Percentiles rank a stretch among this genome's conserved stretches.
Conservation (phyloP, 2,113 vertebrate species). For the Syrrhaptes paradoxus region DNA sequence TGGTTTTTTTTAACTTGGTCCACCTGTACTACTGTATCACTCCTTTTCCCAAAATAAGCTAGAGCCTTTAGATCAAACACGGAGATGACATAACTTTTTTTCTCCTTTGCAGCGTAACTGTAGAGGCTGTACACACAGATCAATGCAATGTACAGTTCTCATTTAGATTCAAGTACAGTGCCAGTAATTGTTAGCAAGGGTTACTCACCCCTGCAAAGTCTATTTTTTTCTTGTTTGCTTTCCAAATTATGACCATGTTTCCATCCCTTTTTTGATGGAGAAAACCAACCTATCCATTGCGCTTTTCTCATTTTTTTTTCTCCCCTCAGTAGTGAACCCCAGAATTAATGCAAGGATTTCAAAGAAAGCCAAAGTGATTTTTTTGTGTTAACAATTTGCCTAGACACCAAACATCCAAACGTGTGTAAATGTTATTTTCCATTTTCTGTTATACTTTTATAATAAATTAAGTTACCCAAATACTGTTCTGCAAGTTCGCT, state of each 20-base stretch:
- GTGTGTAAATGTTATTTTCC: not conserved
- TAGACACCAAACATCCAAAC: not conserved
- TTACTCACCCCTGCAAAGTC: not conserved
- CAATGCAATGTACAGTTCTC: not conserved
- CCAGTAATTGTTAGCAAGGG: not conserved
- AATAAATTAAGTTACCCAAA: not conserved
- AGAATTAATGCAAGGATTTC: not conserved
- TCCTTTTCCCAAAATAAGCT: not conserved
- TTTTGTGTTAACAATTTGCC: not conserved
- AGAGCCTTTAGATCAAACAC: not conserved
- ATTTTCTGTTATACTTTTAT: not conserved
- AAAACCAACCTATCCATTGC: not conserved
- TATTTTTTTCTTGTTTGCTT: not conserved
- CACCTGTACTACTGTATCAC: not conserved
- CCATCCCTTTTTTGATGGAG: not conserved
- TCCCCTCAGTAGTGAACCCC: not conserved
- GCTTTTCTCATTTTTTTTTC: not conserved
- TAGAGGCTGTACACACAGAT: not conserved
- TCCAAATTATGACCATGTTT: not conserved
- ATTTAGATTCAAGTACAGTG: not conserved
- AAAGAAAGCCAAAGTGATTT: not conserved
- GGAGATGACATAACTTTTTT: not conserved
- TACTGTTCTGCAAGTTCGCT: not conserved
- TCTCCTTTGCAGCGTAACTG: not conserved
- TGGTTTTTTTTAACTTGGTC: not conserved